A percentile compares a stretch with the other conserved stretches of the same genome.
These are phyloP conservation scores for Dolichotis patagonum DNA, from an alignment of 2,113 vertebrate genomes.

Conservation along the genomic window DNA sequence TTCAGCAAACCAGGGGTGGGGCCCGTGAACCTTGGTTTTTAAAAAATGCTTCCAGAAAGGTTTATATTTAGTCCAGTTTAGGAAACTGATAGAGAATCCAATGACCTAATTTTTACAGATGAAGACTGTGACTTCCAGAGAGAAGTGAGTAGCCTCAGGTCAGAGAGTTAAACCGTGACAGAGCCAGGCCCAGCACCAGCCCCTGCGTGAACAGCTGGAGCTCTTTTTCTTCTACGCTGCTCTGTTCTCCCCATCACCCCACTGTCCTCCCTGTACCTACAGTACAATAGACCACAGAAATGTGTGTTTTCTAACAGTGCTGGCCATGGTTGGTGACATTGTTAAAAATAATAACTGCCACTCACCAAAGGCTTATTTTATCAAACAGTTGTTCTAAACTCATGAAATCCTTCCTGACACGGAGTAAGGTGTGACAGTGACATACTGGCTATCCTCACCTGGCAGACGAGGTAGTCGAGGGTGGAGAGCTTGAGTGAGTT, in stretches of 20 bases:
- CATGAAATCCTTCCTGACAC: not conserved
- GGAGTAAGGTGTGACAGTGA: not conserved
- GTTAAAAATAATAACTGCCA: not conserved
- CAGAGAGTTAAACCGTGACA: not conserved
- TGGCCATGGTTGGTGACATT: not conserved
- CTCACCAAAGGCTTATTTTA: not conserved
- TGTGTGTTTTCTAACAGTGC: not conserved
- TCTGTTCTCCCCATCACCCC: not conserved
- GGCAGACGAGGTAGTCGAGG: not conserved
- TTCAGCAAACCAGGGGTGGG: not conserved
- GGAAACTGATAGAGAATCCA: not conserved
- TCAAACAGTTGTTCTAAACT: not conserved
- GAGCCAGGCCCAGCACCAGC: not conserved
- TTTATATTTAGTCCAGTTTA: not conserved
- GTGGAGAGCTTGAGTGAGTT: not conserved
- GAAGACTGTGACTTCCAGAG: not conserved
- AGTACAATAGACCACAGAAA: not conserved
- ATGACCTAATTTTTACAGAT: not conserved
- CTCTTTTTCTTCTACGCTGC: not conserved
- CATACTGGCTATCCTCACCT: not conserved
- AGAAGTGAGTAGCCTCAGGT: not conserved
- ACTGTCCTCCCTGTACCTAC: accelerated
- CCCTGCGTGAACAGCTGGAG: not conserved
- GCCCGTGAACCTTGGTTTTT: not conserved
- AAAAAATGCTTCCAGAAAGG: not conserved